Base-by-base conservation (phyloP, 2,888 invertebrate genomes). In the Pandemis corylana region DNA sequence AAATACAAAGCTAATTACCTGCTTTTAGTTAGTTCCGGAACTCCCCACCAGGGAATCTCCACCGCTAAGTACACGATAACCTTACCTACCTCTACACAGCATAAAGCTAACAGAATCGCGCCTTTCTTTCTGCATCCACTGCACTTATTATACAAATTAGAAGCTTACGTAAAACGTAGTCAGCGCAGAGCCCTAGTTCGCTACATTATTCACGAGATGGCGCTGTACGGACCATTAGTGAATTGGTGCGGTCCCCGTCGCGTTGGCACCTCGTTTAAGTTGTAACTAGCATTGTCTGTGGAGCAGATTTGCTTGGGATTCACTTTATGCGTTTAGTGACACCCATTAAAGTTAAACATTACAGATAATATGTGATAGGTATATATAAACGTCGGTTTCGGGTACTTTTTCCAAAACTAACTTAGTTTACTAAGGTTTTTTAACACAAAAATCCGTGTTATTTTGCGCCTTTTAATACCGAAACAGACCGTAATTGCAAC, bases 151-250 rank as follows among this genome's bases (percentile, higher is more conserved):
- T 69, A 74, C 74, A 74, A 74, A 74, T 74, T 74, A 74, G 74
- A 65, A 69, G 69, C 74, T 68, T 64, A 64, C 64, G 64, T 59
- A 68, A 73, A 72, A 56, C 68, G 68, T 65, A 41, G 53, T 5
- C 41, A n/a, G 49, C 41, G 73, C 65, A 69, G 70, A 74, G 65
- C 73, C 51, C 56, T 64, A 46, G 56, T 73, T 73, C 9, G 59
- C 69, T 74, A 66, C 74, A 74, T 74, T 74, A 74, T 74, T 69
- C 74, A 74, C 49, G 20, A 70, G 74, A 74, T 74, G 74, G 69
- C 74, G 51, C 73, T 74, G 68, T 41, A n/a, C 64, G 9, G 67
- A 36, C 74, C 61, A 74, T 74, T 74, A 74, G 69, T 44, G 69
- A 51, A 74, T 74, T 74, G 74, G 65, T 51, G 49, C 65, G 36